Base-by-base conservation (phyloP, 1,140 invertebrate species). In the Drosophila baimaii region DNA sequence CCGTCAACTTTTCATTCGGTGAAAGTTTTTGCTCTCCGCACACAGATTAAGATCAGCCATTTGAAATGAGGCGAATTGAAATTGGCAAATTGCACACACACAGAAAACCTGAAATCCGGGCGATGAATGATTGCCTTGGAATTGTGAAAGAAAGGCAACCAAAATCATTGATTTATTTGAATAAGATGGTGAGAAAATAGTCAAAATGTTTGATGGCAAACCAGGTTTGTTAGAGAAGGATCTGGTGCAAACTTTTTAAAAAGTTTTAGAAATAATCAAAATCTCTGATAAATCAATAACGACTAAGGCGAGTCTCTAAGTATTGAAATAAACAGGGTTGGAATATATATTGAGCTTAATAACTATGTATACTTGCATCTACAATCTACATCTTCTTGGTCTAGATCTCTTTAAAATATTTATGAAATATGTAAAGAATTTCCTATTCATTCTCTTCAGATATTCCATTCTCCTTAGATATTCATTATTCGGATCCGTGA, bases 21-120 rank as follows among this genome's bases (percentile, higher is more conserved):
- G 73, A 77, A 77, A 77, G 73, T 77, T 76, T 76, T 59, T 75
- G 68, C 68, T 71, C 66, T 64, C 27, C 31, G 31, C 52, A 35
- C 19, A 35, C 31, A 58, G 62, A 58, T 77, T 58, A 77, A 77
- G 74, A 77, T 77, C 73, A 66, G 51, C 55, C 72, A 58, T 77
- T 77, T 66, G 74, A 75, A 75, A 68, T 77, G 41, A 57, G 65
- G 39, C 74, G 70, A 77, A 59, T 51, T 68, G 55, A 58, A 68
- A 77, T 77, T 68, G 73, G 62, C 73, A 68, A 77, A 77, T 68
- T 59, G 73, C 62, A 35, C 72, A 76, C 62, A 35, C 72, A 76
- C 29, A 66, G 25, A 49, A 68, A 62, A 74, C 65, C 54, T 47
- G 43, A 77, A 76, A 68, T 68, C 37, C 37, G 63, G 55, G 43